A percentile compares a stretch with the other conserved stretches of the same genome.
These are phyloP conservation scores for Allygus modestus DNA, from an alignment of 2,888 invertebrate species.

Conservation along the genomic window DNA sequence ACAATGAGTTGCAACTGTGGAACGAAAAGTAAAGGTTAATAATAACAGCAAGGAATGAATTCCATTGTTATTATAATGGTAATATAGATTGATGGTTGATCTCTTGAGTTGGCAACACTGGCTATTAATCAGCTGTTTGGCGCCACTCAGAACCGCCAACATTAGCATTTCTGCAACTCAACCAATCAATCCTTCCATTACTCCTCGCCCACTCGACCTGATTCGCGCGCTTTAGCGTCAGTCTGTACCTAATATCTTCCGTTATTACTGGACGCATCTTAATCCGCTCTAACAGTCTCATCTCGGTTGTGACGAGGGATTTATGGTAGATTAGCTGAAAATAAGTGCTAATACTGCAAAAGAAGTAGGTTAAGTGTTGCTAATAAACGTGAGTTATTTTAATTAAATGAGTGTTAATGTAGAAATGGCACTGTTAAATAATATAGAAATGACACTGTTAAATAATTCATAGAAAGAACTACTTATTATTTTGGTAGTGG, in stretches of 20 bases:
- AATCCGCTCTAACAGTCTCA: neutral
- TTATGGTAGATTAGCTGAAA: neutral
- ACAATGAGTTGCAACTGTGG: constrained; percentile 8
- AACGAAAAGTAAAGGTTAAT: neutral
- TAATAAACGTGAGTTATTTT: too few relatives aligned
- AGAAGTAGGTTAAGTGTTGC: too few relatives aligned
- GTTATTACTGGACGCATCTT: neutral
- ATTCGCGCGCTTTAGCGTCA: neutral
- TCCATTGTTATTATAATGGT: constrained; percentile 29
- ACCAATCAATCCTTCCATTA: constrained; percentile 6
- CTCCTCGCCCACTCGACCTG: neutral
- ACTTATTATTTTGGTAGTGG: too few relatives aligned
- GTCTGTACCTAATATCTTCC: neutral
- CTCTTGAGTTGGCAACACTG: constrained; percentile 13
- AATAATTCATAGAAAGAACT: too few relatives aligned
- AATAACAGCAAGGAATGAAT: neutral
- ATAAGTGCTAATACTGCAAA: too few relatives aligned
- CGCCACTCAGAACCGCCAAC: constrained; percentile 26
- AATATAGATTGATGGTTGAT: constrained; percentile 38
- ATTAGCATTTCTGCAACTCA: constrained; percentile 41
- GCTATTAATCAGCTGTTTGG: constrained; percentile 43
- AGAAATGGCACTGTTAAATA: too few relatives aligned
- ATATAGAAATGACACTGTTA: too few relatives aligned
- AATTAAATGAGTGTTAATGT: too few relatives aligned
- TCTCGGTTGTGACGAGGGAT: neutral